Evolutionary conservation across 1,140 invertebrate genomes (phyloP).

Genomic region (Euwallacea similis): DNA sequence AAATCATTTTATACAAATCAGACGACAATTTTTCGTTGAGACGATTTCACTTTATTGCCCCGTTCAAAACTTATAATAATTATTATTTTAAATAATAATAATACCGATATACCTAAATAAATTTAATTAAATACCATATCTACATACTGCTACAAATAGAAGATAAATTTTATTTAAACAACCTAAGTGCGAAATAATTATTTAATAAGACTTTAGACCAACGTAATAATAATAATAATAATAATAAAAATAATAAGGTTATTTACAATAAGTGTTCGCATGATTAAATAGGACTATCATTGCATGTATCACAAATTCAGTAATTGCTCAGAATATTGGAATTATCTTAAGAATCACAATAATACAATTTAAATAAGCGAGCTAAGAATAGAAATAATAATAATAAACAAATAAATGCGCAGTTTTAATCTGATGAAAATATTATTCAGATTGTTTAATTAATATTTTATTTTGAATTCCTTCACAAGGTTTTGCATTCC

Average conservation of each 20-base stretch:
- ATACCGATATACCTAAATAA: too few species aligned
- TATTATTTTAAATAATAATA: too few species aligned
- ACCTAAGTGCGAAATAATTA: too few species aligned
- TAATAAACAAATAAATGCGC: conserved; percentile 43
- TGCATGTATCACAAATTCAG: conserved; percentile 48
- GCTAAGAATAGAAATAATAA: conserved; percentile 36
- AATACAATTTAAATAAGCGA: conserved; percentile 47
- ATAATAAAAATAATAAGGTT: conserved; percentile 30
- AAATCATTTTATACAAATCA: too few species aligned
- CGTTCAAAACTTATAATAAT: too few species aligned
- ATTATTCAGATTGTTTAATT: not conserved
- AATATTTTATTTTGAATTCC: not conserved
- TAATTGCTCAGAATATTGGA: conserved; percentile 47
- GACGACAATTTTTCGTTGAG: too few species aligned
- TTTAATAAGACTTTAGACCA: too few species aligned
- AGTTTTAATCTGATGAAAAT: not conserved
- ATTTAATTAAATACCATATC: conserved; percentile 1
- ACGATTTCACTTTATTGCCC: too few species aligned
- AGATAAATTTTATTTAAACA: not conserved
- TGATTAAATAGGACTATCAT: conserved; percentile 27
- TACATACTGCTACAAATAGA: not conserved
- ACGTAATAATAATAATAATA: conserved; percentile 13
- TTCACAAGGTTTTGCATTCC: too few species aligned
- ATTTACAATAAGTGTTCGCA: conserved; percentile 19
- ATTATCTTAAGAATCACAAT: conserved; percentile 48